A percentile compares a stretch with the other conserved stretches of the same genome.
phyloP scores from a whole-genome alignment of 2,888 invertebrate genomes.

The Morinoia aosen region DNA sequence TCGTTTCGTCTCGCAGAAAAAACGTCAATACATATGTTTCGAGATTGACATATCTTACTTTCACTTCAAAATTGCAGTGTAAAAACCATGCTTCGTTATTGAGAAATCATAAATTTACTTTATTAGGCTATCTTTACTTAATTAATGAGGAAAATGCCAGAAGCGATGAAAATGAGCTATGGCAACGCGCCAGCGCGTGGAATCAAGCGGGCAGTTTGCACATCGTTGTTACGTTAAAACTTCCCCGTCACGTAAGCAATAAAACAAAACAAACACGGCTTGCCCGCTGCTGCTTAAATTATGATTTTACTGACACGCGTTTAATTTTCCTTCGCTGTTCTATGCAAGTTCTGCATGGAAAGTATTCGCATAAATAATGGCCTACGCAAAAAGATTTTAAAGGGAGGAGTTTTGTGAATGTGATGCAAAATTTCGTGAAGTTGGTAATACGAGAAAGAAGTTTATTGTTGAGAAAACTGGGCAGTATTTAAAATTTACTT shows the following conservation, averaged over 20 bases:
- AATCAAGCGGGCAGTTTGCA: background rate
- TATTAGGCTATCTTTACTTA: background rate
- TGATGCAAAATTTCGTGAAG: no score
- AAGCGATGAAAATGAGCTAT: background rate
- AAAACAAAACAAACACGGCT: background rate
- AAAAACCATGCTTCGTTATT: background rate
- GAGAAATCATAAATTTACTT: background rate
- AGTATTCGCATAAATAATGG: background rate
- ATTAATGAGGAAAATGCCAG: background rate
- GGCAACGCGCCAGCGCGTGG: background rate
- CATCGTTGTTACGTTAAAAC: background rate
- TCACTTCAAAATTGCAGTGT: background rate
- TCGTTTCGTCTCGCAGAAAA: background rate
- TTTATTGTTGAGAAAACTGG: no score
- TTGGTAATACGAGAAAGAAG: no score
- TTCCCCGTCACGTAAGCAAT: background rate
- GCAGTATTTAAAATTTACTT: no score
- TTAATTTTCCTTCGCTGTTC: background rate
- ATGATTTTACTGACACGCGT: background rate
- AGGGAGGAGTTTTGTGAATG: no score
- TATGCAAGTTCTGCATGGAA: background rate
- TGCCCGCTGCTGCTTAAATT: background rate
- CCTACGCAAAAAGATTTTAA: no score
- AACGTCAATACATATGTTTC: background rate
- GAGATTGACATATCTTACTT: background rate